Evolutionary conservation across 2,888 invertebrate genomes (phyloP).

Genomic region (Xestia c-nigrum): DNA sequence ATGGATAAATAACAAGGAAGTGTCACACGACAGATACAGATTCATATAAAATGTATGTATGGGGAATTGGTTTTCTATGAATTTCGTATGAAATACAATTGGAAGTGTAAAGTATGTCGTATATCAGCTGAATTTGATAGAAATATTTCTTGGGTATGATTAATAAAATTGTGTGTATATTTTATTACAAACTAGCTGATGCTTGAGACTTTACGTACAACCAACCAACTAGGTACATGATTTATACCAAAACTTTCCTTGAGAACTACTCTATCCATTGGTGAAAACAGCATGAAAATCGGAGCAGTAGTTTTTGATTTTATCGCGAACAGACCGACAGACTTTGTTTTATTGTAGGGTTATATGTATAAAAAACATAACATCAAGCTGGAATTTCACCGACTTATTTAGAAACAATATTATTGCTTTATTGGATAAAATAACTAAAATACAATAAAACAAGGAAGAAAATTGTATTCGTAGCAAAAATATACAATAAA

Average conservation of each 20-base stretch:
- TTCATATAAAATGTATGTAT: constrained; percentile 16
- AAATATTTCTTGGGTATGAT: background rate
- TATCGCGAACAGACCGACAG: too few relatives aligned
- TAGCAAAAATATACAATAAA: background rate
- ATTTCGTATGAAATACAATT: constrained; percentile 2
- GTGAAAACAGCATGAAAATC: too few relatives aligned
- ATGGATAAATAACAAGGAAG: background rate
- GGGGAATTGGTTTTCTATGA: background rate
- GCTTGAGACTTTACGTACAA: too few relatives aligned
- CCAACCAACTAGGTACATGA: too few relatives aligned
- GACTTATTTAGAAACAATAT: too few relatives aligned
- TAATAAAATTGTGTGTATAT: background rate
- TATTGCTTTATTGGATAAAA: too few relatives aligned
- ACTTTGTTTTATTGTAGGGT: too few relatives aligned
- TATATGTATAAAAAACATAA: background rate
- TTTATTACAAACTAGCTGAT: background rate
- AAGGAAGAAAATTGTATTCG: background rate
- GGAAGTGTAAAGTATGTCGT: constrained; percentile 1
- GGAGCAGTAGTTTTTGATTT: too few relatives aligned
- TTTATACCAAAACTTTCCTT: too few relatives aligned
- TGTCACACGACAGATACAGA: background rate
- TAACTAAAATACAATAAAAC: background rate
- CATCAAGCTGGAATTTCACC: too few relatives aligned
- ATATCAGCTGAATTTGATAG: background rate
- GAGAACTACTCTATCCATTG: too few relatives aligned